Evolutionary conservation across 1,140 invertebrate species (phyloP).

Genomic region (Sitodiplosis mosellana): DNA sequence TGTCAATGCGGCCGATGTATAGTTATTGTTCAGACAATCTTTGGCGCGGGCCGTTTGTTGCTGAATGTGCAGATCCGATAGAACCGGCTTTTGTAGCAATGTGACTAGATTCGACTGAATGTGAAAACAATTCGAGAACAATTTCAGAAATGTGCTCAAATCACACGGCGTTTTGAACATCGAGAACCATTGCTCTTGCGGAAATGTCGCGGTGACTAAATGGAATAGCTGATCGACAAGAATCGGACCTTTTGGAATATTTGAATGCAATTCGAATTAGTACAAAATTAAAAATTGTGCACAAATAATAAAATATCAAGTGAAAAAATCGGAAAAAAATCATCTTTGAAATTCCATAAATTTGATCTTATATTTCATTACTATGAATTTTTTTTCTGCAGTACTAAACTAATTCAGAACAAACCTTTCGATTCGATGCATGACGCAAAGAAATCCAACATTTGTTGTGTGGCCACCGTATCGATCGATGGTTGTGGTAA

Average conservation of each 20-base stretch:
- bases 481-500: conserved; percentile 61
- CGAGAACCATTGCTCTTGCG: conserved; percentile 55
- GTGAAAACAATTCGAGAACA: conserved; percentile 78
- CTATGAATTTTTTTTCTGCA: not conserved
- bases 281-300: too few species aligned
- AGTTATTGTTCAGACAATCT: conserved; percentile 21
- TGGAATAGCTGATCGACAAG: conserved; percentile 72
- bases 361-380: too few species aligned
- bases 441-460: conserved; percentile 60
- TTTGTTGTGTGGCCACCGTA: conserved; percentile 50
- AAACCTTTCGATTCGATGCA: conserved; percentile 49
- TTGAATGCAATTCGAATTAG: too few species aligned
- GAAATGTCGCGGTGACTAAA: conserved; percentile 55
- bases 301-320: too few species aligned
- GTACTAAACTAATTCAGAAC: too few species aligned
- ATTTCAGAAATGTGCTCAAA: conserved; percentile 68
- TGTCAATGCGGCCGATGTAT: conserved; percentile 3
- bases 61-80: conserved; percentile 32
- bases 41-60: conserved; percentile 22
- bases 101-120: conserved; percentile 79
- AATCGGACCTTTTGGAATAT: conserved; percentile 33
- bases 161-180: conserved; percentile 77
- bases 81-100: conserved; percentile 48
- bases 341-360: too few species aligned
- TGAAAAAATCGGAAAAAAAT: too few species aligned